These are phyloP conservation scores for Pseudocheirus occidentalis DNA, from an alignment of 2,797 vertebrate genomes.

Conservation along the genomic window DNA sequence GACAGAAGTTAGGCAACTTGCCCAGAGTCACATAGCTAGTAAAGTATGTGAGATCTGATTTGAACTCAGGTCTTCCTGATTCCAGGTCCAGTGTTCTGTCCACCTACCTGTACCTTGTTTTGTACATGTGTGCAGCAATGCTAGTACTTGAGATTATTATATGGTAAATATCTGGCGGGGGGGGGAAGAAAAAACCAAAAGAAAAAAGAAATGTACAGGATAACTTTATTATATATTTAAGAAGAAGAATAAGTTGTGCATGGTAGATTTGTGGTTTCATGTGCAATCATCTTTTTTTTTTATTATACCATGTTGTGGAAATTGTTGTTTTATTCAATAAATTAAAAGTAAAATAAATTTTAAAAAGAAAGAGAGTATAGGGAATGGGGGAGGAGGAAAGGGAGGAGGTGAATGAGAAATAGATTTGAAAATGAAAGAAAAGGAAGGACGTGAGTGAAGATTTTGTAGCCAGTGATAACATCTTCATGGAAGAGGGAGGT, in stretches of 20 bases:
- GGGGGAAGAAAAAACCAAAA: no score
- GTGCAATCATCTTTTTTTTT: neutral
- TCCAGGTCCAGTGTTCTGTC: neutral
- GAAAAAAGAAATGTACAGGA: neutral
- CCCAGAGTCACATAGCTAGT: neutral
- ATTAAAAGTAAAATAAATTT: neutral
- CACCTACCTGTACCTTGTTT: neutral
- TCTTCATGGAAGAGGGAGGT: neutral
- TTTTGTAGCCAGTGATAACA: neutral
- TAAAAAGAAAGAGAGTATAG: neutral
- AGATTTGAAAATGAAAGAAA: neutral
- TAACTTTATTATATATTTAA: neutral
- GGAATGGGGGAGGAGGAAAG: constrained; percentile 57
- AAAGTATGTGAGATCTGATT: neutral
- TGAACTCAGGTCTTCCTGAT: neutral
- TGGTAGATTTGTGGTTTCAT: neutral
- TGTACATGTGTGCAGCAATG: neutral
- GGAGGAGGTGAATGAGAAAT: constrained; percentile 57
- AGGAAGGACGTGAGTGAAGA: neutral
- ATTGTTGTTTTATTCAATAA: neutral
- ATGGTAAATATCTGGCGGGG: neutral
- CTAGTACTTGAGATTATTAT: neutral
- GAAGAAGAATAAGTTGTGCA: neutral
- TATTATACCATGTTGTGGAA: neutral
- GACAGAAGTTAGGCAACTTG: neutral